These are phyloP conservation scores for Notarius lentiginosus DNA, from an alignment of 2,113 vertebrate genomes.

Conservation along the genomic window DNA sequence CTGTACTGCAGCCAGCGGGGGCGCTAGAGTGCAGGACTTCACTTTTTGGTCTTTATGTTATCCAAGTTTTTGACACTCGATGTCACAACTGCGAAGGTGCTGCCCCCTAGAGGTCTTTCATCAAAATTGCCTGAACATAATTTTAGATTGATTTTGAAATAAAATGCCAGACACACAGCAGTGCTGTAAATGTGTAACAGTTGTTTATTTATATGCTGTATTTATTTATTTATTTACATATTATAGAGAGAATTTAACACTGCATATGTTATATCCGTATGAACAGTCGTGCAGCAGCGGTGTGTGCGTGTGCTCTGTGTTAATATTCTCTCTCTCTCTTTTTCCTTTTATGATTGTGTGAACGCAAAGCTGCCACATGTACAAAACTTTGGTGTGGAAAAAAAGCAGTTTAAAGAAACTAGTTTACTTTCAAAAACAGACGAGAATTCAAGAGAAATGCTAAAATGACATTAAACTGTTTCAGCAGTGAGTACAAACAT, in stretches of 20 bases:
- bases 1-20: too few relatives aligned
- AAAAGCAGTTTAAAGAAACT: constrained; percentile 11
- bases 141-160: neutral
- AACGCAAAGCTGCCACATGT: constrained; percentile 38
- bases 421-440: constrained; percentile 19
- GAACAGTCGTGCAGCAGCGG: constrained; percentile 16
- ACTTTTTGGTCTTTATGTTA: too few relatives aligned
- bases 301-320: constrained; percentile 21
- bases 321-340: neutral
- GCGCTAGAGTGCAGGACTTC: too few relatives aligned
- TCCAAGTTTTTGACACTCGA: too few relatives aligned
- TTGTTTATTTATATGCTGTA: constrained; percentile 58
- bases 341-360: constrained; percentile 29
- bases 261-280: constrained; percentile 13
- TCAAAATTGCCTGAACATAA: neutral
- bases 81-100: neutral
- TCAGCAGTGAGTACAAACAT: constrained; percentile 10
- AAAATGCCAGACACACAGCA: neutral
- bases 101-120: neutral
- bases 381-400: constrained; percentile 28
- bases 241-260: constrained; percentile 56
- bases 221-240: constrained; percentile 68
- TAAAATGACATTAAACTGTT: neutral
- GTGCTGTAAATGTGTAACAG: neutral
- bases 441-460: neutral